Evolutionary conservation across 2,797 vertebrate species (phyloP).

Genomic region (Liparis tanakae): DNA sequence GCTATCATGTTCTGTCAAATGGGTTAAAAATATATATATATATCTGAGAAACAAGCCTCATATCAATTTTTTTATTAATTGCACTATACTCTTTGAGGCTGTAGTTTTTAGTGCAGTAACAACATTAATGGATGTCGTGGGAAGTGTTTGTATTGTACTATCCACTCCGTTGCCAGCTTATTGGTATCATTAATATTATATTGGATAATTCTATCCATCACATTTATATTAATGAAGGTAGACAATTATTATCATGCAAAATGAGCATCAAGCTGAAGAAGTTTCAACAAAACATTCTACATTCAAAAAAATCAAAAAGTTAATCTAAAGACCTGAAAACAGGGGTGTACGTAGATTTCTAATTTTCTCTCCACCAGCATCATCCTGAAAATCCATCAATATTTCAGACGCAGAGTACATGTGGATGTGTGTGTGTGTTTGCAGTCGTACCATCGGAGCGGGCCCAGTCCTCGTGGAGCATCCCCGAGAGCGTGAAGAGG

Average conservation of each 20-base stretch:
- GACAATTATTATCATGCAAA: not conserved
- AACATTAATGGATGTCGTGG: not conserved
- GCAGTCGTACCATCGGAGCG: constrained; percentile 56
- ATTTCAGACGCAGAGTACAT: not conserved
- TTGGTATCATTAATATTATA: not conserved
- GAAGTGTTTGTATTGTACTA: not conserved
- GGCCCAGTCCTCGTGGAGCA: constrained; percentile 63
- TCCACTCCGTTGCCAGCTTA: not conserved
- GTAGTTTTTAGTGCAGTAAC: not conserved
- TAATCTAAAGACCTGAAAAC: not conserved
- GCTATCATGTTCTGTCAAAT: not conserved
- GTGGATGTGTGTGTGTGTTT: constrained; percentile 13
- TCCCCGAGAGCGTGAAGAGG: constrained; percentile 75
- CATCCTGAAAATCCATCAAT: not conserved
- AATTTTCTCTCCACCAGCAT: not conserved
- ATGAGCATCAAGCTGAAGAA: not conserved
- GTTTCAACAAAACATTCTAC: not conserved
- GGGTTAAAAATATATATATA: not conserved
- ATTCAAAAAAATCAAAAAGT: not conserved
- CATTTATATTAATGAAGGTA: not conserved
- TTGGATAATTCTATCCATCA: not conserved
- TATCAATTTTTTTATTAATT: not conserved
- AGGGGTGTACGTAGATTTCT: not conserved
- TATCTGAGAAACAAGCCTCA: not conserved
- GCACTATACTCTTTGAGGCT: not conserved